Percentiles rank a stretch among this genome's conserved stretches.
These are phyloP conservation scores for Pseudomugil tenellus DNA, from an alignment of 2,797 vertebrate genomes.

Conservation along the genomic window DNA sequence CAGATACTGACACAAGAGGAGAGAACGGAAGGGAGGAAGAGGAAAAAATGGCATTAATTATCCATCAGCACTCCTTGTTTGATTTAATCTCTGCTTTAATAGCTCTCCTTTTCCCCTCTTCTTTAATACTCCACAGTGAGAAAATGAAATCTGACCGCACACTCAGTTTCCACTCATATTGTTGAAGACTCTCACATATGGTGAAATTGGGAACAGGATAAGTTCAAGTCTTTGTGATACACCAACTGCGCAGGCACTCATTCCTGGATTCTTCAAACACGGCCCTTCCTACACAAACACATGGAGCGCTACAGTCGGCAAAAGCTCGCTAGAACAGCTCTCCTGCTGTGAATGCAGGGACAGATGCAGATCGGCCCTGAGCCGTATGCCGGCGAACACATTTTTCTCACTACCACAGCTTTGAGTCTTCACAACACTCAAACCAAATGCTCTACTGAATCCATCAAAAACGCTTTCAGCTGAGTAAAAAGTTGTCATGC, in stretches of 20 bases:
- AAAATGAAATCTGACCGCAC: not conserved
- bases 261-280: slow-evolving; percentile 22
- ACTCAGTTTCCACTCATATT: not conserved
- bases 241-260: slow-evolving; percentile 33
- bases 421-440: slow-evolving; percentile 2
- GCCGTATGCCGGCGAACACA: slow-evolving; percentile 49
- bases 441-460: slow-evolving; percentile 20
- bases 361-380: slow-evolving; percentile 48
- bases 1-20: slow-evolving; percentile 51
- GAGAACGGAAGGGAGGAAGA: slow-evolving; percentile 23
- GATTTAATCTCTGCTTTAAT: slow-evolving; percentile 23
- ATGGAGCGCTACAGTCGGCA: slow-evolving; percentile 35
- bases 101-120: not conserved
- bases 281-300: slow-evolving; percentile 59
- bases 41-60: slow-evolving; percentile 51
- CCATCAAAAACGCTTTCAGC: slow-evolving; percentile 1
- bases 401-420: slow-evolving; percentile 38
- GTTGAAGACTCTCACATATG: slow-evolving; percentile 10
- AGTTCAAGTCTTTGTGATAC: slow-evolving; percentile 35
- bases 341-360: slow-evolving; percentile 20
- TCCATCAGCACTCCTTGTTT: slow-evolving; percentile 45
- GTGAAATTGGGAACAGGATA: slow-evolving; percentile 27
- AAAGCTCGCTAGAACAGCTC: slow-evolving; percentile 13
- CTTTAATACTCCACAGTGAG: slow-evolving; percentile 2
- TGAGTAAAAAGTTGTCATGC: not conserved